Base-by-base conservation (phyloP, 37 sponge, comb jelly and placozoan species). In the Axinella damicornis region DNA sequence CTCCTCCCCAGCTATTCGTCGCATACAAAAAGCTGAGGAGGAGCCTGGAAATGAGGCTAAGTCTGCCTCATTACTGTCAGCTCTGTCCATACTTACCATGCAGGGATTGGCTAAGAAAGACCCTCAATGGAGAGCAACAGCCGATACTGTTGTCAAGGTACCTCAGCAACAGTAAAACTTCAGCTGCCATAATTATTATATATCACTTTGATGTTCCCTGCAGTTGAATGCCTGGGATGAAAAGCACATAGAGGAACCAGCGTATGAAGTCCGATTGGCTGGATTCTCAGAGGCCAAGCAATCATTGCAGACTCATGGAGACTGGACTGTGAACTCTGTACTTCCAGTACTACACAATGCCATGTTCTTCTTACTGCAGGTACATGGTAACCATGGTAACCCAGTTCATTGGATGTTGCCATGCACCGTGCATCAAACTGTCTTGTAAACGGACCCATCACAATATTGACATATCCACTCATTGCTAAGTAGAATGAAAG, bases 141-240 rank as follows among this genome's bases (percentile, higher is more conserved):
- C 83, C 30, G 68, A 65, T 17, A 86, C 80, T 30, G 37, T 91
- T n/a, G 38, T 40, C 33, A 77, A 83, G 87, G 82, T 86, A 17
- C 1, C 41, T 9, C 6, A 60, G 21, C 33, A 34, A 52, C 35
- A 20, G 32, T 59, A 28, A 5, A 28, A 15, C 0, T 9, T 11
- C 28, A 16, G 46, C 37, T 19, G 57, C 35, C 4, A 38, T 31
- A 17, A 14, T 58, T 40, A 24, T 11, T 38, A 63, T 46, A 73
- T 30, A 17, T 37, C 34, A 57, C 19, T 84, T 24, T 64, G 35
- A 22, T 22, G 35, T 64, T 62, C 20, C 14, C 30, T 31, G 18
- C 41, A 95, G 91, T 27, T 94, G 53, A 97, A 97, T 85, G 68
- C 91, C 4, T 97, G 98, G 98, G 78, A 87, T 36, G 46, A 68